phyloP scores from a whole-genome alignment of 1,140 invertebrate species.

The Elymnias hypermnestra region DNA sequence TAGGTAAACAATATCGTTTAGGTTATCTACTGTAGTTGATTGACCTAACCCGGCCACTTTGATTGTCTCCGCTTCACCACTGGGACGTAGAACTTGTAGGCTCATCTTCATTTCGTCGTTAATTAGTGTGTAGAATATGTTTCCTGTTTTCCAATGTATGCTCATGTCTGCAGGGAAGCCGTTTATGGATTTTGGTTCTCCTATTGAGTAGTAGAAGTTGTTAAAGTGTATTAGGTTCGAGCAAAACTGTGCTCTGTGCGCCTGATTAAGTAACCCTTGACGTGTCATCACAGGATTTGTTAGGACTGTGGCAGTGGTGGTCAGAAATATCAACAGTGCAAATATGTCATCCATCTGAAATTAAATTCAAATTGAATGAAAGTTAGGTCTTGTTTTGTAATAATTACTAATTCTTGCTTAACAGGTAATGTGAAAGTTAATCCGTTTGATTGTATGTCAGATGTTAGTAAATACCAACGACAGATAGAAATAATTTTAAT shows the following conservation, averaged over 20 bases:
- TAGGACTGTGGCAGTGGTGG: constrained; percentile 13
- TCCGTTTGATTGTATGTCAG: no score
- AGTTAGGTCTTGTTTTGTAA: no score
- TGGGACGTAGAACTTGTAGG: constrained; percentile 45
- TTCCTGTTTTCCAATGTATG: constrained; percentile 59
- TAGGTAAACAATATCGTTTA: constrained; percentile 62
- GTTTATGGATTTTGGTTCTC: constrained; percentile 36
- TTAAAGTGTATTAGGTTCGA: constrained; percentile 44
- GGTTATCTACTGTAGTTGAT: constrained; percentile 59
- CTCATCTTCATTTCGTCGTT: constrained; percentile 64
- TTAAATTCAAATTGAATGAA: neutral
- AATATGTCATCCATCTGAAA: constrained; percentile 56
- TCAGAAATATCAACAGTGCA: constrained; percentile 24
- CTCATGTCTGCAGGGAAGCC: constrained; percentile 62
- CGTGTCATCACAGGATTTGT: constrained; percentile 41
- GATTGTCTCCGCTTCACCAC: constrained; percentile 44
- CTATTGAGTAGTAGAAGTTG: constrained; percentile 46
- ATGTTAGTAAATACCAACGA: no score
- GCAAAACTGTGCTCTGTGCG: constrained; percentile 38
- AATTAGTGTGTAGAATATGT: constrained; percentile 57
- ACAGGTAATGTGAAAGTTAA: no score
- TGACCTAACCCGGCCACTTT: constrained; percentile 57
- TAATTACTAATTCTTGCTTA: no score
- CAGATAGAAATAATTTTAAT: no score
- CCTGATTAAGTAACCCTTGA: constrained; percentile 31